These are phyloP conservation scores for Brachyptera risi DNA, from an alignment of 2,888 invertebrate species.

Conservation along the genomic window DNA sequence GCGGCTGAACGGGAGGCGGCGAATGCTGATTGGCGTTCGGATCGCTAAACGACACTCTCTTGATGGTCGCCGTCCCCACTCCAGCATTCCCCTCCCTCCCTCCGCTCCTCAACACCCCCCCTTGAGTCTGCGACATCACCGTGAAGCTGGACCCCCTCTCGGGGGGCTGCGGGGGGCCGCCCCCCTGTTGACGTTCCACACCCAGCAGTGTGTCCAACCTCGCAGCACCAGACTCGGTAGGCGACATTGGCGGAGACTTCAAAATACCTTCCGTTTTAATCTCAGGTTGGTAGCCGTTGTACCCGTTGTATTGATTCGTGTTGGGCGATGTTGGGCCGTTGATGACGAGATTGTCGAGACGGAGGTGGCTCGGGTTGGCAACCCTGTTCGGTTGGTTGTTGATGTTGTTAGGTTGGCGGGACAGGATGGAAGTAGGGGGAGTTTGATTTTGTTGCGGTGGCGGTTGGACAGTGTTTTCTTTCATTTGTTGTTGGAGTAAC, in stretches of 20 bases:
- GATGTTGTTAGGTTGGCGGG: constrained; percentile 39
- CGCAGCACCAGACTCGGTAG: constrained; percentile 7
- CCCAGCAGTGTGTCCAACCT: constrained; percentile 14
- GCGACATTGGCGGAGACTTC: constrained; percentile 11
- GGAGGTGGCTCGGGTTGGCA: constrained; percentile 40
- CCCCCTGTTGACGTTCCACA: constrained; percentile 18
- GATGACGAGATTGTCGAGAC: constrained; percentile 44
- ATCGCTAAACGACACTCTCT: constrained; percentile 75
- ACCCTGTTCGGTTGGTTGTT: constrained; percentile 15
- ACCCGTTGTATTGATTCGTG: constrained; percentile 29
- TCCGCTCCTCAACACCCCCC: constrained; percentile 47
- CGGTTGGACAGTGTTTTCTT: constrained; percentile 39
- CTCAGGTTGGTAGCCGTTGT: constrained; percentile 27
- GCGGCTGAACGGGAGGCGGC: constrained; percentile 22
- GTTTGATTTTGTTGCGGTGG: constrained; percentile 46
- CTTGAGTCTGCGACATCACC: constrained; percentile 66
- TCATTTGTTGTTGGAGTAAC: constrained; percentile 24
- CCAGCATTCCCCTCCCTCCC: constrained; percentile 56
- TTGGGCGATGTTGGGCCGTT: constrained; percentile 42
- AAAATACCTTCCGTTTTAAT: constrained; percentile 1
- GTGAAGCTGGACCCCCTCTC: constrained; percentile 86
- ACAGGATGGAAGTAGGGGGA: constrained; percentile 42
- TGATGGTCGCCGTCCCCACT: constrained; percentile 45
- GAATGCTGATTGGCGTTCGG: constrained; percentile 37
- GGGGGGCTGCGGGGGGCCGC: constrained; percentile 62